Base-by-base conservation (phyloP, 2,888 invertebrate genomes). In the Drosophila koepferae region DNA sequence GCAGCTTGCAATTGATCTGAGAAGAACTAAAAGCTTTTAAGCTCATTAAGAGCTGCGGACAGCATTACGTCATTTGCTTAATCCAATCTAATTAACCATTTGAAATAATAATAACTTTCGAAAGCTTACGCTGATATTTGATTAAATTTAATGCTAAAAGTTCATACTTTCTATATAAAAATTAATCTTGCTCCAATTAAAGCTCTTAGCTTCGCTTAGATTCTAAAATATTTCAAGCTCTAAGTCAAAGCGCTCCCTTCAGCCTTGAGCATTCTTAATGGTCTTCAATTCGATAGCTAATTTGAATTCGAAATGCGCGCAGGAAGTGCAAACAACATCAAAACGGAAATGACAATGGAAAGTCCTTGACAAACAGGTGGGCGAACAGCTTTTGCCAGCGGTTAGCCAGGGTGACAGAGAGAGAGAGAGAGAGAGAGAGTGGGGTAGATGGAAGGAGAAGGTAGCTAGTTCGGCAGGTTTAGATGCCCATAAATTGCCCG, bases 341-440 rank as follows among this genome's bases (percentile, higher is more conserved):
- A 54, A 55, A 59, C 62, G 72, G 73, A 72, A 56, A 79, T 61
- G 63, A 79, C 70, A 61, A 75, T 74, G 51, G 44, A 71, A 69
- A 80, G 55, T 46, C 63, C 75, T 63, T 71, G 66, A 66, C 63
- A 80, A 71, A 80, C 70, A 61, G 56, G 36, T 60, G 59, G 56
- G 38, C 23, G 28, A 46, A 18, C 66, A 63, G 60, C 63, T 70
- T 51, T 60, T 34, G 61, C 56, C 31, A 44, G 58, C 31, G 55
- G 55, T 41, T 14, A 41, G 40, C 16, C 16, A 16, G 38, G 38
- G 5, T 0, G 34, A 5, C 8, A 34, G 31, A 28, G n/a, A 20
- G 1, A 1, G 38, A 3, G 9, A 28, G 23, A 10, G 28, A 28
- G 28, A 28, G 28, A 28, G 28, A 6, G 16, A 40, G 38, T 1